phyloP scores from a whole-genome alignment of 35 echinoderm and acorn worm species.

The Heliocidaris erythrogramma region DNA sequence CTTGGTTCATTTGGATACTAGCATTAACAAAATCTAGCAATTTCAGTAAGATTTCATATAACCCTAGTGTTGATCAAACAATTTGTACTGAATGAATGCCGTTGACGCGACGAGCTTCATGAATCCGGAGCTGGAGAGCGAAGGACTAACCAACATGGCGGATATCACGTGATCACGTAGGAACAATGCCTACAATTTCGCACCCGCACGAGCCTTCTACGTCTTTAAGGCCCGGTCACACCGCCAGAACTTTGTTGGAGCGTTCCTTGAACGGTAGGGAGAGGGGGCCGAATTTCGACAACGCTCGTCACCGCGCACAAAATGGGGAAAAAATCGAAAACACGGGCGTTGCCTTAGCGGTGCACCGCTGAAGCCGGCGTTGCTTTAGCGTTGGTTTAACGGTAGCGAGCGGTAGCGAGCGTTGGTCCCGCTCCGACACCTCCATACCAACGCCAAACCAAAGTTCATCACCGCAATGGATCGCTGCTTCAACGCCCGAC shows the following conservation, averaged over 20 bases:
- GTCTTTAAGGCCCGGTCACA: constrained; percentile 20
- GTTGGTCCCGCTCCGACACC: neutral
- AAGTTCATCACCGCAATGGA: constrained; percentile 20
- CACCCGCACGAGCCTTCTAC: too few species aligned
- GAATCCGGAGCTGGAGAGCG: too few species aligned
- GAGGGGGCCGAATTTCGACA: constrained; percentile 43
- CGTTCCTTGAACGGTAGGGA: constrained; percentile 37
- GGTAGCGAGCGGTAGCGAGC: constrained; percentile 32
- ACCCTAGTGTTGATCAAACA: too few species aligned
- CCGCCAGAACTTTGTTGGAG: constrained; percentile 33
- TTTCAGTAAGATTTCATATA: too few species aligned
- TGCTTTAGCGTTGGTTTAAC: constrained; percentile 44
- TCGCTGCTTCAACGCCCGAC: constrained; percentile 18
- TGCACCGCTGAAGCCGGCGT: constrained; percentile 37
- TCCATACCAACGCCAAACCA: constrained; percentile 19
- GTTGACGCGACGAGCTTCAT: too few species aligned
- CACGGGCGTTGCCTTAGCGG: constrained; percentile 44
- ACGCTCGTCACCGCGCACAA: constrained; percentile 39
- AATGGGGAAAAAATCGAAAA: constrained; percentile 39
- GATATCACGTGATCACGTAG: too few species aligned
- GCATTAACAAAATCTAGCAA: too few species aligned
- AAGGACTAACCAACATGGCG: too few species aligned
- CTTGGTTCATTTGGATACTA: too few species aligned
- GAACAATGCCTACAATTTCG: too few species aligned
- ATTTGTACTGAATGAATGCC: too few species aligned